These are phyloP conservation scores for Mycteria americana DNA, from an alignment of 2,797 vertebrate genomes.

Conservation along the genomic window DNA sequence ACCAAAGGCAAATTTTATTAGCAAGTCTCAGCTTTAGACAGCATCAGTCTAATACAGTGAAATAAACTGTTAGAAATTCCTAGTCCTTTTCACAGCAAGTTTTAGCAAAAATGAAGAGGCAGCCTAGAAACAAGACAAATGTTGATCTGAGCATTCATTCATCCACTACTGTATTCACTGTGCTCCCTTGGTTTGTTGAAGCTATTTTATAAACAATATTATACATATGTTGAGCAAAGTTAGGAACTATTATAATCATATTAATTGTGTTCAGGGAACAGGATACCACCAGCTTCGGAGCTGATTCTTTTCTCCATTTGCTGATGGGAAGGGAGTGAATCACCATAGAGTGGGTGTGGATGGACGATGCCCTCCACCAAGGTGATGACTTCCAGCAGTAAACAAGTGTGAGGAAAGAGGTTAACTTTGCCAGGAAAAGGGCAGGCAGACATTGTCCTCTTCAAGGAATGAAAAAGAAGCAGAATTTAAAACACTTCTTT, in stretches of 20 bases:
- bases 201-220: not conserved
- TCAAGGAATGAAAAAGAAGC: not conserved
- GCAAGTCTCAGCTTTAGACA: not conserved
- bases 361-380: not conserved
- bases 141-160: not conserved
- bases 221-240: not conserved
- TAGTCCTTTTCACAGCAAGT: not conserved
- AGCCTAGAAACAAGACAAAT: not conserved
- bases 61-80: not conserved
- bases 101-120: not conserved
- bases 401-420: constrained; percentile 23
- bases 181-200: not conserved
- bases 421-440: not conserved
- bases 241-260: not conserved
- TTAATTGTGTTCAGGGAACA: not conserved
- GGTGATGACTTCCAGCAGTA: not conserved
- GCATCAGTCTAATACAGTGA: not conserved
- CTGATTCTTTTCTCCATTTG: not conserved
- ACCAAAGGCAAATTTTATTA: not conserved
- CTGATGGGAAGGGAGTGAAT: constrained; percentile 8
- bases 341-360: not conserved
- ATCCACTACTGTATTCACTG: not conserved
- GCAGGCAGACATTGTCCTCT: not conserved
- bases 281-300: not conserved
- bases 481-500: not conserved